A percentile compares a stretch with the other conserved stretches of the same genome.
phyloP scores from a whole-genome alignment of 2,888 invertebrate species.

The Cheilosia pagana region DNA sequence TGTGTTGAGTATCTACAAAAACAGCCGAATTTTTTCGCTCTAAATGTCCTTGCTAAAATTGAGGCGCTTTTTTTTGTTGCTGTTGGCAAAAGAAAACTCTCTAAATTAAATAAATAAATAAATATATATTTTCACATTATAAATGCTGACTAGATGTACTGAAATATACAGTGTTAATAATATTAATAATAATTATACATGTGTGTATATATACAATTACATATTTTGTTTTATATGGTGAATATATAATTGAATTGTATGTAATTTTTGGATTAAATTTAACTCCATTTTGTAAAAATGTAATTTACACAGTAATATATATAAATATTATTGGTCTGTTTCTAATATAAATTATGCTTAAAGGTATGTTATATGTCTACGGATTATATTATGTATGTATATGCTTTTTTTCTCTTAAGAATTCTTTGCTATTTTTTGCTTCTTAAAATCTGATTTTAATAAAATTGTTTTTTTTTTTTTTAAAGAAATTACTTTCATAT shows the following conservation, averaged over 20 bases:
- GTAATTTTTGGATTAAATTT: conserved; percentile 41
- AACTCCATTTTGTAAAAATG: conserved; percentile 68
- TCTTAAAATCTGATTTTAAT: conserved; percentile 14
- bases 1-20: conserved; percentile 62
- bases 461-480: conserved; percentile 20
- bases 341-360: conserved; percentile 70
- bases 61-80: conserved; percentile 17
- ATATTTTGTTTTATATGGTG: conserved; percentile 50
- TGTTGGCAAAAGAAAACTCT: conserved; percentile 37
- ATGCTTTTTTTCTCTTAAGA: conserved; percentile 10
- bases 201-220: conserved; percentile 69
- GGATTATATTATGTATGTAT: conserved; percentile 33
- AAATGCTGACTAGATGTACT: conserved; percentile 71
- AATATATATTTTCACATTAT: conserved; percentile 67
- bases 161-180: conserved; percentile 58
- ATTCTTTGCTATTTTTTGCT: conserved; percentile 38
- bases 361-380: conserved; percentile 44
- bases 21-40: conserved; percentile 55
- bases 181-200: conserved; percentile 30
- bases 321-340: conserved; percentile 75
- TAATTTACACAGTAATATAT: conserved; percentile 70
- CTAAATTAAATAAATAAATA: conserved; percentile 41
- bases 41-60: conserved; percentile 29
- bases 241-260: conserved; percentile 72
- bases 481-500: conserved; percentile 50